These are phyloP conservation scores for Sebastes itinus DNA, from an alignment of 2,797 vertebrate genomes.

Conservation along the genomic window DNA sequence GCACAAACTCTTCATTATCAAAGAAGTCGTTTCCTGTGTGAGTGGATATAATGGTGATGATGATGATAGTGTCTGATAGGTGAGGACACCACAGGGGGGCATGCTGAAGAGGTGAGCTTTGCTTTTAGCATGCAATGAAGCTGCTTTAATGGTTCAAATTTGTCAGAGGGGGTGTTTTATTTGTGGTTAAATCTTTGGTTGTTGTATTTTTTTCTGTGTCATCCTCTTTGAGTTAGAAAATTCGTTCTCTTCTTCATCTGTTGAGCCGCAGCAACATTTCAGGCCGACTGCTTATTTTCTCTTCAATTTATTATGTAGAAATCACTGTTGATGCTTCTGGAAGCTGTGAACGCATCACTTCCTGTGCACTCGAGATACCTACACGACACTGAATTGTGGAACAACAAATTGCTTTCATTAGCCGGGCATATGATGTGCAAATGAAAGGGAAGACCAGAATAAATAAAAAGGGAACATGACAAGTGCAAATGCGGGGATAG, in stretches of 20 bases:
- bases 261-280: not conserved
- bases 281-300: not conserved
- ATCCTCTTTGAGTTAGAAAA: not conserved
- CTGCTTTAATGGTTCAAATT: not conserved
- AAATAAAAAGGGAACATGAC: not conserved
- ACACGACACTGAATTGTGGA: not conserved
- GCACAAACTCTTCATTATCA: slow-evolving; percentile 14
- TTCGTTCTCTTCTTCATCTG: not conserved
- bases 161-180: not conserved
- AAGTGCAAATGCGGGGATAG: not conserved
- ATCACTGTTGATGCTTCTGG: not conserved
- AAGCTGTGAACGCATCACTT: not conserved
- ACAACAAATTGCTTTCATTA: not conserved
- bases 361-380: not conserved
- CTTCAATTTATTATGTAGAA: not conserved
- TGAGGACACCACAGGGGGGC: slow-evolving; percentile 9
- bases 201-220: not conserved
- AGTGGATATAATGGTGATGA: slow-evolving; percentile 6
- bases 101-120: slow-evolving; percentile 1
- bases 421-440: not conserved
- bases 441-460: not conserved
- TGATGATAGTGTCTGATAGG: slow-evolving; percentile 16
- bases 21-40: slow-evolving; percentile 10
- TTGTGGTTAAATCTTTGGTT: not conserved
- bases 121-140: not conserved